Percentiles rank a stretch among this genome's conserved stretches.
Conservation (phyloP, 2,113 vertebrate species). For the Cynopterus brachyotis region DNA sequence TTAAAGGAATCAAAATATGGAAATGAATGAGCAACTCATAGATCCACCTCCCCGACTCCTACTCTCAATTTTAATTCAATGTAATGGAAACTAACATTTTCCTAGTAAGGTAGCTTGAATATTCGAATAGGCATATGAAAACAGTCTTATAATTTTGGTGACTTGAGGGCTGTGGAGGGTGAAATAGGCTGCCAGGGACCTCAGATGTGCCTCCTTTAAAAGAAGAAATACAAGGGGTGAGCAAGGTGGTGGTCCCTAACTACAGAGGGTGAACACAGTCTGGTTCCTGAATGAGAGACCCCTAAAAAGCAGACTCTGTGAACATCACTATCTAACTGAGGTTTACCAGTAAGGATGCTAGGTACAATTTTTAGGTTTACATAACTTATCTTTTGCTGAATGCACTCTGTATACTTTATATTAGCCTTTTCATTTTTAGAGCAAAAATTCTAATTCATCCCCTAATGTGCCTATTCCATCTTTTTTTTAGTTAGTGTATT, state of each 20-base stretch:
- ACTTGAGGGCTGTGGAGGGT: background rate
- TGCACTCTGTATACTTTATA: background rate
- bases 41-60: background rate
- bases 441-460: background rate
- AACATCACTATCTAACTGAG: fast-evolving
- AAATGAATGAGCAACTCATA: background rate
- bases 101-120: background rate
- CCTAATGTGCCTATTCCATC: background rate
- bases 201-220: background rate
- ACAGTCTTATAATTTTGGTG: background rate
- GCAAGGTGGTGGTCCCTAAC: no score
- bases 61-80: background rate
- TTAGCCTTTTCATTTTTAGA: background rate
- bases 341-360: background rate
- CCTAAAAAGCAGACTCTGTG: fast-evolving
- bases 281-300: background rate
- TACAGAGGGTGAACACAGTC: no score
- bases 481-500: background rate
- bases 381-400: background rate
- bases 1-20: slow-evolving; percentile 11
- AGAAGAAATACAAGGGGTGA: background rate
- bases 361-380: background rate
- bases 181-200: background rate
- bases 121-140: background rate
- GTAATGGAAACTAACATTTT: background rate